Evolutionary conservation across 2,888 invertebrate genomes (phyloP).

Genomic region (Apotomis capreana): DNA sequence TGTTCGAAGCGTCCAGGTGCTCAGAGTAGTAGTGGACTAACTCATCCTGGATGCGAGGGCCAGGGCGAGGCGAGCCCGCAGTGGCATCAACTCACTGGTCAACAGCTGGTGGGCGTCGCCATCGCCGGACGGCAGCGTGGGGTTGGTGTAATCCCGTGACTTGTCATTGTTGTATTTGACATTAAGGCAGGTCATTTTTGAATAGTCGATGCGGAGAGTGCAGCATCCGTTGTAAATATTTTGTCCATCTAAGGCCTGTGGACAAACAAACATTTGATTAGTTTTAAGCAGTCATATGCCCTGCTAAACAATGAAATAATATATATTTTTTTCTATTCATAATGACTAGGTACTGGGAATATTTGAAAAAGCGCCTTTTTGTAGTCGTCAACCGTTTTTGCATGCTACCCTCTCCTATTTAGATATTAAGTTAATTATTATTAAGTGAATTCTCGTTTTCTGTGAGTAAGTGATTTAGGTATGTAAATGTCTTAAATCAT

Average conservation of each 20-base stretch:
- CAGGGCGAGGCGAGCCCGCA: constrained; percentile 79
- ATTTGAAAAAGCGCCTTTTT: too few relatives aligned
- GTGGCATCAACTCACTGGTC: constrained; percentile 86
- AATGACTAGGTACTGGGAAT: too few relatives aligned
- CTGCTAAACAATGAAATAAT: too few relatives aligned
- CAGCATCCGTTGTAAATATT: constrained; percentile 99
- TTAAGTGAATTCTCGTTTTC: too few relatives aligned
- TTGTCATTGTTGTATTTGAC: constrained; percentile 99
- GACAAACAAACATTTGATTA: constrained; percentile 51
- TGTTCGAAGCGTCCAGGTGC: constrained; percentile 74
- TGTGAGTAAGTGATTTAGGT: too few relatives aligned
- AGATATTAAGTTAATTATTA: too few relatives aligned
- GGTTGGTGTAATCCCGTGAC: constrained; percentile 99
- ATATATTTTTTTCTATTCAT: too few relatives aligned
- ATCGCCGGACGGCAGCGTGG: constrained; percentile 97
- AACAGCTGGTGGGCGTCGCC: constrained; percentile 85
- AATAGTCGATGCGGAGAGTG: constrained; percentile 99
- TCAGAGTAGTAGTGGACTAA: constrained; percentile 81
- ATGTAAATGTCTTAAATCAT: too few relatives aligned
- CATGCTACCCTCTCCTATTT: too few relatives aligned
- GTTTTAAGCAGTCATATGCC: neutral
- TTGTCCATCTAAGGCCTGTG: constrained; percentile 96
- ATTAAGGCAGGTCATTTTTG: constrained; percentile 98
- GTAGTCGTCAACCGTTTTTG: too few relatives aligned
- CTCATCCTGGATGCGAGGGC: constrained; percentile 85